A percentile compares a stretch with the other conserved stretches of the same genome.
These are phyloP conservation scores for Cochlearius cochlearius DNA, from an alignment of 2,113 vertebrate species.

Conservation along the genomic window DNA sequence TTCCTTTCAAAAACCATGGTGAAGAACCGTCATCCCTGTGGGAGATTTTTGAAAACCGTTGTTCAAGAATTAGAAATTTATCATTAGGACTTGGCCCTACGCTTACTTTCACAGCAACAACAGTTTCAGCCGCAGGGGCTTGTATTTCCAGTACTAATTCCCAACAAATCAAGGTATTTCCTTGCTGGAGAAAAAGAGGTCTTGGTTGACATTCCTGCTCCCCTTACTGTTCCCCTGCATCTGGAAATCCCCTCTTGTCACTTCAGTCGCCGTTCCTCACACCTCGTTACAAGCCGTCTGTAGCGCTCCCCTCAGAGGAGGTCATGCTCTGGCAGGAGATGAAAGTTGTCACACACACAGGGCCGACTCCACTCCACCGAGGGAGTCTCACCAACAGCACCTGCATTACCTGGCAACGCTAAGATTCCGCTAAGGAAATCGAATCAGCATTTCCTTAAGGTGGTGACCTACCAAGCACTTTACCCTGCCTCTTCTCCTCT, in stretches of 20 bases:
- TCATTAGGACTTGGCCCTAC: background rate
- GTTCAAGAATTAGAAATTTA: background rate
- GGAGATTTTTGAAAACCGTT: background rate
- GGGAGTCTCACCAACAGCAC: background rate
- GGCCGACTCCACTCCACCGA: rapidly evolving
- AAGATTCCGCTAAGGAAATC: background rate
- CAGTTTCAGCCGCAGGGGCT: background rate
- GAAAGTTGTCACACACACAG: background rate
- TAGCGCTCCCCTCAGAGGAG: background rate
- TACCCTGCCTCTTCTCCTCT: too few species aligned
- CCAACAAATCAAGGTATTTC: background rate
- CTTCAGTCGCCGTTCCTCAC: background rate
- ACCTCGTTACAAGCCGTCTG: background rate
- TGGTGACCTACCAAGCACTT: background rate
- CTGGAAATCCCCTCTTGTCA: background rate
- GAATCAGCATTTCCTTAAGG: background rate
- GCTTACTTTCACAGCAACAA: background rate
- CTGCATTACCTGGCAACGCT: rapidly evolving
- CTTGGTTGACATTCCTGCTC: background rate
- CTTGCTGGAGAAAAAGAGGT: background rate
- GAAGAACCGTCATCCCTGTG: background rate
- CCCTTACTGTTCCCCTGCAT: background rate
- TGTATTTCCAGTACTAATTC: background rate
- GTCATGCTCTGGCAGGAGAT: background rate
- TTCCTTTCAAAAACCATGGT: background rate